Evolutionary conservation across 92 coral and sea anemone genomes (phyloP).

Genomic region (Actinernus sp.): DNA sequence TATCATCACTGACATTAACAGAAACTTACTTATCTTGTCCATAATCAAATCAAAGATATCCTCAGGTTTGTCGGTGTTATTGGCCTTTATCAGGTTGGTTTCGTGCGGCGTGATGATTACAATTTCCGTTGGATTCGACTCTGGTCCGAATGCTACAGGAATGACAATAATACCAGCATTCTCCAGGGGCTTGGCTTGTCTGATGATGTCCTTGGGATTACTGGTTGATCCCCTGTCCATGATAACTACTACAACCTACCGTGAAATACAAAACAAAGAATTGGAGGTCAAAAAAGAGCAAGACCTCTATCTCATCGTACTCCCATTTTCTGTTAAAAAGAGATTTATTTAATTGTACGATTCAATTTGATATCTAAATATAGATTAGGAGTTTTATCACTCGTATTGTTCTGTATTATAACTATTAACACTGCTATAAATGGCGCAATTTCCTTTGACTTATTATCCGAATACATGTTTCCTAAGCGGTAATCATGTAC

Average conservation of each 20-base stretch:
- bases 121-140: constrained; percentile 65
- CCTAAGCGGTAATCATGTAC: too few relatives aligned
- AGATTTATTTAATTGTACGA: too few relatives aligned
- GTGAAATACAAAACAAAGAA: not conserved
- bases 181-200: constrained; percentile 61
- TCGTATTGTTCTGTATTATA: too few relatives aligned
- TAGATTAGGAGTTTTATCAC: too few relatives aligned
- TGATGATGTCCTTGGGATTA: constrained; percentile 28
- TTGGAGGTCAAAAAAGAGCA: too few relatives aligned
- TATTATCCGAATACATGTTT: too few relatives aligned
- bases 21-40: constrained; percentile 44
- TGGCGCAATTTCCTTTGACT: too few relatives aligned
- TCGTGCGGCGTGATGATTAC: constrained; percentile 50
- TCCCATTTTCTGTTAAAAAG: too few relatives aligned
- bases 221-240: constrained; percentile 78
- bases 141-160: constrained; percentile 78
- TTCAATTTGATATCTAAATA: too few relatives aligned
- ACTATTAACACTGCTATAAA: too few relatives aligned
- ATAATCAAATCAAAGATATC: constrained; percentile 60
- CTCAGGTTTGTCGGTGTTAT: constrained; percentile 57
- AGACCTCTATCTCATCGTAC: too few relatives aligned
- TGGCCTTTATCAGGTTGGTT: constrained; percentile 43
- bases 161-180: constrained; percentile 73
- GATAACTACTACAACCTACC: constrained; percentile 64
- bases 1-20: too few relatives aligned